Evolutionary conservation across 2,113 vertebrate species (phyloP).

Genomic region (Trematocara unimaculatum): DNA sequence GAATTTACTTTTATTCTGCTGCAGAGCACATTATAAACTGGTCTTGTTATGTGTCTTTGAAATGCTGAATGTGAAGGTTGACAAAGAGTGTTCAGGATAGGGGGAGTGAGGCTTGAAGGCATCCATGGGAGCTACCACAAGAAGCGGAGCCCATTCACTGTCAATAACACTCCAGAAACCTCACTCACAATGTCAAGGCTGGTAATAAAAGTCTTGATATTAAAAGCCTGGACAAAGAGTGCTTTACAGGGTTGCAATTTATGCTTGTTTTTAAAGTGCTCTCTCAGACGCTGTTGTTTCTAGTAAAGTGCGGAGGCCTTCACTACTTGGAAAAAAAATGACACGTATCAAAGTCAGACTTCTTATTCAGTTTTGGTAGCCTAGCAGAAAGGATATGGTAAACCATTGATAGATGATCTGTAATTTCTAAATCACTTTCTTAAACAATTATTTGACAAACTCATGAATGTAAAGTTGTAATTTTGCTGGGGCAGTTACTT

Average conservation of each 20-base stretch:
- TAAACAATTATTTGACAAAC: neutral
- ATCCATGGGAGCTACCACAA: slow-evolving; percentile 5
- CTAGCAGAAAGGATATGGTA: neutral
- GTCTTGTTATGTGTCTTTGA: neutral
- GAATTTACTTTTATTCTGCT: neutral
- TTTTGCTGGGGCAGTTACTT: neutral
- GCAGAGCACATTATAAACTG: neutral
- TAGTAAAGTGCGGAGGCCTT: neutral
- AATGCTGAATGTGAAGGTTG: neutral
- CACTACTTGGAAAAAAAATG: neutral
- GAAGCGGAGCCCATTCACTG: neutral
- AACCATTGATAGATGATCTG: neutral
- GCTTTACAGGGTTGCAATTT: neutral
- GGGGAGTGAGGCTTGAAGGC: neutral
- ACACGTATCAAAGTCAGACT: neutral
- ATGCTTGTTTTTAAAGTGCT: neutral
- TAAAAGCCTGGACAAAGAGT: slow-evolving; percentile 24
- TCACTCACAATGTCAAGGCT: slow-evolving; percentile 8
- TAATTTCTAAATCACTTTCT: neutral
- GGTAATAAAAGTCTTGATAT: slow-evolving; percentile 49
- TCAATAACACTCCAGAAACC: slow-evolving; percentile 1
- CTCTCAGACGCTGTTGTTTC: slow-evolving; percentile 18
- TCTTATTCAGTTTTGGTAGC: neutral
- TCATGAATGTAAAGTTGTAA: neutral
- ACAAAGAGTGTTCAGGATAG: neutral